phyloP scores from a whole-genome alignment of 1,140 invertebrate species.

The Callitettix versicolor region DNA sequence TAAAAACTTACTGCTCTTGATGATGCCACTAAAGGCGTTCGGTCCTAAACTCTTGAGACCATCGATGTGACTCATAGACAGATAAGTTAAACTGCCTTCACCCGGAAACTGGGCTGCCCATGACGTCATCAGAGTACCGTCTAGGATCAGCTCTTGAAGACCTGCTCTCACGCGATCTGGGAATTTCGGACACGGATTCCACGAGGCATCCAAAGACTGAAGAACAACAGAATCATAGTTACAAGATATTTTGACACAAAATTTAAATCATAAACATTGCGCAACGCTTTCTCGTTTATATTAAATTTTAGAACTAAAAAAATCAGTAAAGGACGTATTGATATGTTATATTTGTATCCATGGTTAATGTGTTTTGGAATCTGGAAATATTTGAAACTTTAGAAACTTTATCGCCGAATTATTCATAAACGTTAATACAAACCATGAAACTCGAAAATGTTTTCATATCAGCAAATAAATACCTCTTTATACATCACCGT shows the following conservation, averaged over 20 bases:
- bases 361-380: not conserved
- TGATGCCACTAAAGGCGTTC: constrained; percentile 32
- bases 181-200: not conserved
- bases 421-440: no score
- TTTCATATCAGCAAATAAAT: no score
- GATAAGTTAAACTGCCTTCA: constrained; percentile 34
- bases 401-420: not conserved
- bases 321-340: not conserved
- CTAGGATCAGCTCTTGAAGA: not conserved
- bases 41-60: constrained; percentile 33
- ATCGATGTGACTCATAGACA: constrained; percentile 37
- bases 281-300: not conserved
- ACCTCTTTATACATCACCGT: no score
- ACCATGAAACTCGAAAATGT: no score
- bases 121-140: not conserved
- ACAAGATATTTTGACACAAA: not conserved
- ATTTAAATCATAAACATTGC: not conserved
- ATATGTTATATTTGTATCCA: not conserved
- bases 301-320: not conserved
- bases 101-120: constrained; percentile 31
- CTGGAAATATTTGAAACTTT: not conserved
- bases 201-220: not conserved
- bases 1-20: constrained; percentile 33
- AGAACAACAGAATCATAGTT: not conserved
- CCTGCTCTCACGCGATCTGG: constrained; percentile 1